These are phyloP conservation scores for Brachypalpus laphriformis DNA, from an alignment of 2,888 invertebrate genomes.

Conservation along the genomic window DNA sequence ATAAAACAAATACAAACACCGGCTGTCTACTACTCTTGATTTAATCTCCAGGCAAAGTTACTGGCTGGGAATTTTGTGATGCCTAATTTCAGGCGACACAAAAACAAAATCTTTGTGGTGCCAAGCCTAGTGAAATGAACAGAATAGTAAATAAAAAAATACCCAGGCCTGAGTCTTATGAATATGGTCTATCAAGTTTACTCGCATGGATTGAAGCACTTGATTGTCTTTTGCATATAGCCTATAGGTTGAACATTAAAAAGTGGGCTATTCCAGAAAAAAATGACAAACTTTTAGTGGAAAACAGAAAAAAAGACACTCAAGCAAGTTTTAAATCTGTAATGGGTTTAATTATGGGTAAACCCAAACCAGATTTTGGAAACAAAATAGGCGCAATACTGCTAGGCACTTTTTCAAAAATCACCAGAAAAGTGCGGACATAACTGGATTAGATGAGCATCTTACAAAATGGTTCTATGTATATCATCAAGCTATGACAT, in stretches of 20 bases:
- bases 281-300: background rate
- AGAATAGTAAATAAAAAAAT: background rate
- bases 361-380: background rate
- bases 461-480: background rate
- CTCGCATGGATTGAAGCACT: slow-evolving; percentile 12
- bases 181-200: background rate
- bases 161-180: background rate
- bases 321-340: slow-evolving; percentile 15
- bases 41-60: too few relatives aligned
- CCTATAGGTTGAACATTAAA: background rate
- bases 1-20: too few relatives aligned
- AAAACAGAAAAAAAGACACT: background rate
- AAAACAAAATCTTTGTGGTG: background rate
- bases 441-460: background rate
- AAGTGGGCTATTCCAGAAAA: background rate
- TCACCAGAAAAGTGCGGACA: too few relatives aligned
- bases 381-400: too few relatives aligned
- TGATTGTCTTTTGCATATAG: too few relatives aligned
- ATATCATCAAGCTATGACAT: background rate
- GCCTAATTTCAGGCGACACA: too few relatives aligned
- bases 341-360: background rate
- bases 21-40: too few relatives aligned
- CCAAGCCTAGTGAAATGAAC: background rate
- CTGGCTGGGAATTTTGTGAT: too few relatives aligned
- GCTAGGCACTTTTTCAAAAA: too few relatives aligned